These are phyloP conservation scores for Archips crataeganus DNA, from an alignment of 2,888 invertebrate genomes.

Conservation along the genomic window DNA sequence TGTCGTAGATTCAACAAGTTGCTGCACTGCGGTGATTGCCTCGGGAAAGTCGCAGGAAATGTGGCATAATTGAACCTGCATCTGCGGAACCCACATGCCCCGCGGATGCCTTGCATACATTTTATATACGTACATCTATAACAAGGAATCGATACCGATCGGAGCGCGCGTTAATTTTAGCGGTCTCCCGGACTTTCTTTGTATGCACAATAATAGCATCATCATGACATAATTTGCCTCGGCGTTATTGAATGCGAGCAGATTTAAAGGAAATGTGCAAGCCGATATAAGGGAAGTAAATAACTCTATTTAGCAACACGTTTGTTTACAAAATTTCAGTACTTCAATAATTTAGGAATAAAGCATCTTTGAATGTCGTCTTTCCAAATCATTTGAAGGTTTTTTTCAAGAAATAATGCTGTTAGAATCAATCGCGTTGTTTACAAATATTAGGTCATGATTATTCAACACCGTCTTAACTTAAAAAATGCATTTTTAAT, in stretches of 20 bases:
- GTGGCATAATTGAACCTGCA: slow-evolving; percentile 35
- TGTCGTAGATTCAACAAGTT: slow-evolving; percentile 21
- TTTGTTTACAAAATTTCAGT: too few species aligned
- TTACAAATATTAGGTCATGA: too few species aligned
- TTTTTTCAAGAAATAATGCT: too few species aligned
- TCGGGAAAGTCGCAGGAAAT: slow-evolving; percentile 26
- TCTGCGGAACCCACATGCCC: slow-evolving; percentile 30
- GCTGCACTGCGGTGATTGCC: neutral
- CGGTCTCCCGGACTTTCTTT: slow-evolving; percentile 50
- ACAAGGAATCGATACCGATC: slow-evolving; percentile 70
- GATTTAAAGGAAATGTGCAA: slow-evolving; percentile 1
- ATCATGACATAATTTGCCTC: slow-evolving; percentile 24
- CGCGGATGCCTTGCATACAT: slow-evolving; percentile 31
- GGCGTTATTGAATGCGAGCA: slow-evolving; percentile 16
- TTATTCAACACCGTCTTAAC: too few species aligned
- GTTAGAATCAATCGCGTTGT: too few species aligned
- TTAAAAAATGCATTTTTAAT: too few species aligned
- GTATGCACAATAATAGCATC: slow-evolving; percentile 42
- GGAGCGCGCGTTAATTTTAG: slow-evolving; percentile 57
- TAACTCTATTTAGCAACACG: neutral
- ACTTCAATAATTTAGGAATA: too few species aligned
- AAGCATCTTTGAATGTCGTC: too few species aligned
- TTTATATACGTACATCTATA: slow-evolving; percentile 23
- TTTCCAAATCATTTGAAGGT: too few species aligned
- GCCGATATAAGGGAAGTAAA: neutral